phyloP scores from a whole-genome alignment of 2,888 invertebrate species.

The Lamellibrachia columna region DNA sequence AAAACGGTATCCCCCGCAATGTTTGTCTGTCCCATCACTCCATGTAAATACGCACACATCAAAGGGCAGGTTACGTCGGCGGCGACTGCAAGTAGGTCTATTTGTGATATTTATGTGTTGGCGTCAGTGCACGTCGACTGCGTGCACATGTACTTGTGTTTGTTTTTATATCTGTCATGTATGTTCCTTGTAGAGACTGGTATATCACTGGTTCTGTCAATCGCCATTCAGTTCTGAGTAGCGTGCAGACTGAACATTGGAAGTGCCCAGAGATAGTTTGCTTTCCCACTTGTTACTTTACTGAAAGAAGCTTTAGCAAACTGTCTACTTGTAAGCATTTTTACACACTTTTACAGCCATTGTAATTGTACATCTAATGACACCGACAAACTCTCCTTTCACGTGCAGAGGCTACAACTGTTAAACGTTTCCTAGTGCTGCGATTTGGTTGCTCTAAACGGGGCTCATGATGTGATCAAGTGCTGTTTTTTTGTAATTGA shows the following conservation, averaged over 20 bases:
- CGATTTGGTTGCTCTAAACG: background rate
- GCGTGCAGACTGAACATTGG: background rate
- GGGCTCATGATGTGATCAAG: background rate
- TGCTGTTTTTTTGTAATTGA: background rate
- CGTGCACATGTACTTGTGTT: background rate
- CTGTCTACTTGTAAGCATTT: background rate
- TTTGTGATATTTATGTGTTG: background rate
- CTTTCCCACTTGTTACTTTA: background rate
- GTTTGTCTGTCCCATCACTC: background rate
- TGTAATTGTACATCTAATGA: background rate
- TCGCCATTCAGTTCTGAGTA: background rate
- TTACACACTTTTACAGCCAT: background rate
- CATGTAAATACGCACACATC: slow-evolving; percentile 16
- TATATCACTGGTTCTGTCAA: background rate
- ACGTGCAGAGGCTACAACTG: background rate
- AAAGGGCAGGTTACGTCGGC: background rate
- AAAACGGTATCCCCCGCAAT: background rate
- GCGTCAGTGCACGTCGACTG: background rate
- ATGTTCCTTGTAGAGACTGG: background rate
- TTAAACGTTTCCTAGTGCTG: background rate
- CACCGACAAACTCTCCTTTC: background rate
- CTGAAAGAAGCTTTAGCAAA: background rate
- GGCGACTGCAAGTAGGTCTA: background rate
- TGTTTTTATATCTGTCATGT: background rate
- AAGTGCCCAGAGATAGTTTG: background rate